phyloP scores from a whole-genome alignment of 2,113 vertebrate genomes.

The Macroglossus sobrinus region DNA sequence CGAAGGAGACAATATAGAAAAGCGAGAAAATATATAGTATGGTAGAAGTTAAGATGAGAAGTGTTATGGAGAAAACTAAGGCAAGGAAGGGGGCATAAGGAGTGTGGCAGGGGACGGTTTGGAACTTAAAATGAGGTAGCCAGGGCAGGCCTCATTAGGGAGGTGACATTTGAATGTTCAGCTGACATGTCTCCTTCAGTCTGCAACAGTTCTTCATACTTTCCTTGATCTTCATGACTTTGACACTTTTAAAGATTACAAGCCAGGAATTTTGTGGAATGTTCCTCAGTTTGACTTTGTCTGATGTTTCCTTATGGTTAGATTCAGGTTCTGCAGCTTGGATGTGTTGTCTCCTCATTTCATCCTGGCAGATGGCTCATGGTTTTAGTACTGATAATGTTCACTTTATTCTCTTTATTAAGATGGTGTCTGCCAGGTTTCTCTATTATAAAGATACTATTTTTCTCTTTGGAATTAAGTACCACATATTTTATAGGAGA shows the following conservation, averaged over 20 bases:
- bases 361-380: neutral
- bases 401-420: neutral
- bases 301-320: neutral
- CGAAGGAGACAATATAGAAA: neutral
- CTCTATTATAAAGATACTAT: neutral
- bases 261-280: neutral
- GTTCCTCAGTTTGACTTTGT: neutral
- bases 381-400: neutral
- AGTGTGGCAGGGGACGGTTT: neutral
- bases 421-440: neutral
- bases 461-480: neutral
- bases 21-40: neutral
- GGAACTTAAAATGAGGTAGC: neutral
- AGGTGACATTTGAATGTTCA: neutral
- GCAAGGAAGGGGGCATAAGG: neutral
- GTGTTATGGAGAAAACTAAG: neutral
- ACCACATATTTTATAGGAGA: neutral
- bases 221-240: neutral
- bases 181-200: neutral
- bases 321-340: neutral
- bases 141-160: neutral
- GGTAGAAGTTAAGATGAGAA: neutral
- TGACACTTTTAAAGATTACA: neutral
- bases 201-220: neutral
- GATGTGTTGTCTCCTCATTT: neutral